Evolutionary conservation across 2,113 vertebrate genomes (phyloP), one percentile per base, ranked within the genome.

Genomic region (Smithornis capensis): DNA sequence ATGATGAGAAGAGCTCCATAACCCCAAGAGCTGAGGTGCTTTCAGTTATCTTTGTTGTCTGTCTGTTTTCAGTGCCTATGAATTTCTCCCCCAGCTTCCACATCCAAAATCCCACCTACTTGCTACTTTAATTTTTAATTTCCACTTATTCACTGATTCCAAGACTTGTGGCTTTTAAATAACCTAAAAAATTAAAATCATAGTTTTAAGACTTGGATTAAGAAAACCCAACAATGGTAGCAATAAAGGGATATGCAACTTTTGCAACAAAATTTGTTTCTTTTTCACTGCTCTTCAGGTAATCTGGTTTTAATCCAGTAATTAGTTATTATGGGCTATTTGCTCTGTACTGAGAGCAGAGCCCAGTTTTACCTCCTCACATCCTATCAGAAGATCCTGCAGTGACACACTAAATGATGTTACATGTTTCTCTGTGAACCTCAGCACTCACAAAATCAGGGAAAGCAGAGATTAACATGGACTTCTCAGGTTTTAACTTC

Each of bases 221-320:
- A 49, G 60, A 44, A 37, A 6, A 1, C 2, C 2, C 9, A 31
- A 8, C 35, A 81, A 21, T 8, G 6, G 19, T 1, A 67, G 23
- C n/a, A 50, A 50, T 18, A 65, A 70, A 60, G 35, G 25, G 35
- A 60, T 1, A 59, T 14, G 37, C 31, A 68, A 68, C 31, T 74
- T 74, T 19, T 80, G 21, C 2, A 2, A 73, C 25, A 53, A 22
- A 75, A 82, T 19, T 14, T 18, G 33, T 23, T 77, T 71, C 21
- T 13, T 37, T 70, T 64, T 55, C 33, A 27, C 59, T 55, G 59
- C 45, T 80, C 37, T 90, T 49, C 31, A 27, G 9, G 18, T 21
- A 16, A 57, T 24, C 70, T 52, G 19, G 1, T 2, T 91, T 75
- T 12, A 63, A 77, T 25, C 25, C 35, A 68, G 15, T 5, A 12